Evolutionary conservation across 1,140 invertebrate species (phyloP), one percentile per base, ranked within the genome.

Genomic region (Plutomurus gul): DNA sequence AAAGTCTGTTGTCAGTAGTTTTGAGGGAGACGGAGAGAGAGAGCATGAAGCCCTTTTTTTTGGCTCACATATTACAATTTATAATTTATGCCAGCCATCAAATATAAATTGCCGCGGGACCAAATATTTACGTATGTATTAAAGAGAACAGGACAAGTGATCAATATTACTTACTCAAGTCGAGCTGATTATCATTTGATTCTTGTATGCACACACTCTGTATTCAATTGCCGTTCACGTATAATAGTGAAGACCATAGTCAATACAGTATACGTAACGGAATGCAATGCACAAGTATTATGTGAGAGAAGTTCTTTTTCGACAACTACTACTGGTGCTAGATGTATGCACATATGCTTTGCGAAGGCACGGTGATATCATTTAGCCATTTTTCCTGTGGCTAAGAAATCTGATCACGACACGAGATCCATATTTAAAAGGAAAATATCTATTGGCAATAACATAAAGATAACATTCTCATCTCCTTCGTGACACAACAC

Each of bases 391-490:
- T 65, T 65, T 33, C 56, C 56, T 65, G 56, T 65, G 56, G 36
- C 39, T 72, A 43, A 72, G 39, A 72, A 72, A 40, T 43, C 39
- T 27, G 70, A 72, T 72, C 36, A 72, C 70, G 70, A 72, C 70
- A 72, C 40, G 70, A 72, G 33, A 72, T 72, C 70, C 70, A 39
- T 72, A 72, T 72, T 39, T 72, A 72, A 72, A 72, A 72, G 39
- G 56, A 65, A 65, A 65, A 65, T 65, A 65, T 65, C 56, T 65
- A 65, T 65, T 33, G 56, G 56, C 22, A 40, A 40, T 72, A 18
- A 40, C 39, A 72, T 39, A 72, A 43, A 43, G 36, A 72, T 72
- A 72, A 72, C 70, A 39, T 40, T 39, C 70, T 72, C 70, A 72
- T 43, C 39, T 72, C 36, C n/a, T 72, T 72, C 36, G 36, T 72